Evolutionary conservation across 2,797 vertebrate genomes (phyloP), one percentile per base, ranked within the genome.

Genomic region (Mallotus villosus): DNA sequence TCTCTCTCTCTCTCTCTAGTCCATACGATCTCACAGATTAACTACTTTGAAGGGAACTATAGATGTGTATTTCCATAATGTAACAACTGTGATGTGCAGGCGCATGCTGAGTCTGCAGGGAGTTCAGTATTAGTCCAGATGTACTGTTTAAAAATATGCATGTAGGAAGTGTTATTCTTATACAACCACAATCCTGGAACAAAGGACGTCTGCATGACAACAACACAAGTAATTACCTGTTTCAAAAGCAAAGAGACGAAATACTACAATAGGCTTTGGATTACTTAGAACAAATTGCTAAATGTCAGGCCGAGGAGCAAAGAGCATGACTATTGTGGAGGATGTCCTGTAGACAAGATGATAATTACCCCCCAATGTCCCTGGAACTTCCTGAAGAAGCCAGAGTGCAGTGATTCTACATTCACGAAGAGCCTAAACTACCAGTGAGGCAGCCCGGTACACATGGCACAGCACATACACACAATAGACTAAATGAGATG

Each of bases 391-490:
- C 34, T 51, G 21, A 9, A 60, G 34, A 21, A 7, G 25, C 27
- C 60, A 68, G 82, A 78, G 61, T 80, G 74, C 63, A 83, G 70
- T 55, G 11, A 68, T 74, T 79, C 32, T 63, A 32, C 70, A 69
- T 84, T 66, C 34, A 72, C 78, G 65, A 78, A 74, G 85, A 63
- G 74, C 37, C 53, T 8, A 34, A 63, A 70, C 71, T 60, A 76
- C 24, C 60, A 71, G 2, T 0, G 53, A 73, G 41, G 8, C 27
- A 27, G 37, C 7, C 4, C 4, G 27, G 27, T 29, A 59, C 12
- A 69, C 24, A 21, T 63, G 78, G 58, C 74, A 74, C 71, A 79
- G 69, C 27, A 29, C 27, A 29, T 29, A 29, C 27, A 29, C 27
- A 71, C 64, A 75, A 32, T 55, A 76, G 76, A 74, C 67, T 19